Conservation (phyloP, 2,888 invertebrate genomes). For the Metalampra italica region DNA sequence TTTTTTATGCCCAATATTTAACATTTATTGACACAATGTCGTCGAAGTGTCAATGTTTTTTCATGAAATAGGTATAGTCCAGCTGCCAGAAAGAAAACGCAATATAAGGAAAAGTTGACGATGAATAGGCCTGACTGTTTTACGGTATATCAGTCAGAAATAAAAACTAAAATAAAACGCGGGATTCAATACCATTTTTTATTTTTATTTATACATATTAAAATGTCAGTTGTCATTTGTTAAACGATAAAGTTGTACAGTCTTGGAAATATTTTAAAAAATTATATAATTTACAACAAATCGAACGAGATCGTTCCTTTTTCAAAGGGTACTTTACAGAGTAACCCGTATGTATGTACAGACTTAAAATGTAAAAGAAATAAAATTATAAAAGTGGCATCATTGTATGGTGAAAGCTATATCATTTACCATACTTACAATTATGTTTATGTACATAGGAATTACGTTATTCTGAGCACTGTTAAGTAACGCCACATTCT, state of each 20-base stretch:
- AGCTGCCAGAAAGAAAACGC: no score
- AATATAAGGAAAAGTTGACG: no score
- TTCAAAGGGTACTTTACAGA: slow-evolving; percentile 26
- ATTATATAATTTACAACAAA: slow-evolving; percentile 65
- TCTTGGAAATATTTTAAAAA: slow-evolving; percentile 73
- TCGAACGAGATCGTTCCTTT: slow-evolving; percentile 28
- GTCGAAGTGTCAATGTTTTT: no score
- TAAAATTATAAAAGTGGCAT: slow-evolving; percentile 33
- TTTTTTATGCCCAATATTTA: no score
- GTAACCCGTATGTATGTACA: slow-evolving; percentile 39
- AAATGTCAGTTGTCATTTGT: slow-evolving; percentile 66
- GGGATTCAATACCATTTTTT: slow-evolving; percentile 61
- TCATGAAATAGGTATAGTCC: no score
- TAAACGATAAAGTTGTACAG: slow-evolving; percentile 71
- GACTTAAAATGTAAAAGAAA: slow-evolving; percentile 21
- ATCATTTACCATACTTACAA: slow-evolving; percentile 29
- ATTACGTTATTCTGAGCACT: slow-evolving; percentile 45
- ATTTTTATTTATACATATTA: slow-evolving; percentile 75
- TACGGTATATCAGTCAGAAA: no score
- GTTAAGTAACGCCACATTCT: slow-evolving; percentile 23
- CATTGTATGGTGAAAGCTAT: slow-evolving; percentile 15
- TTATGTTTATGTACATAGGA: slow-evolving; percentile 68
- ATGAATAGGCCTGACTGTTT: no score
- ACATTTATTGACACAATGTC: no score
- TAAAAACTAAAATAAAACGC: slow-evolving; percentile 52